Conservation (phyloP, 1,140 invertebrate species). For the Sycophaga agraensis region DNA sequence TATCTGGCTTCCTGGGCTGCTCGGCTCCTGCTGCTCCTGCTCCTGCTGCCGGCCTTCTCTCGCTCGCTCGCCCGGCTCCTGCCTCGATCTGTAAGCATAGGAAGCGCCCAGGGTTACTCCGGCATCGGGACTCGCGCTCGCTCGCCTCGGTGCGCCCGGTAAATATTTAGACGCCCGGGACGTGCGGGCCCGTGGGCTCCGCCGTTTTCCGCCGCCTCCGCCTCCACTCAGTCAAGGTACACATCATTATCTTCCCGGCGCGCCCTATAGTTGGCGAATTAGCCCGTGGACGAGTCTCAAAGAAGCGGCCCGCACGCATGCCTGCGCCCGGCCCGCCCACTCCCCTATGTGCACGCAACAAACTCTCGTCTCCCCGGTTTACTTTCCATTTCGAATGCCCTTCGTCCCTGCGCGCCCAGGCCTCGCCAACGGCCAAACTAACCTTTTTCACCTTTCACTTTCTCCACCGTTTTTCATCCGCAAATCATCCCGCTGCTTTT, state of each 20-base stretch:
- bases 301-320: slow-evolving; percentile 7
- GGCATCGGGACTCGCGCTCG: background rate
- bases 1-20: background rate
- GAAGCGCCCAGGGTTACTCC: too few species aligned
- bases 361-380: too few species aligned
- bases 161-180: background rate
- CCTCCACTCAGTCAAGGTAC: slow-evolving; percentile 20
- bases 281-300: slow-evolving; percentile 14
- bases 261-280: slow-evolving; percentile 1
- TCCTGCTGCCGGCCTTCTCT: too few species aligned
- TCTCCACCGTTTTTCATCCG: too few species aligned
- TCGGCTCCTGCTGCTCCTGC: too few species aligned
- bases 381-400: slow-evolving; percentile 13
- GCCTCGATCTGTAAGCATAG: background rate
- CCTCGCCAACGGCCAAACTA: background rate
- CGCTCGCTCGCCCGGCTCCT: too few species aligned
- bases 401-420: background rate
- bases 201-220: background rate
- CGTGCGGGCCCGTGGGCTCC: slow-evolving; percentile 1
- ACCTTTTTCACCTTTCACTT: too few species aligned
- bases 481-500: too few species aligned
- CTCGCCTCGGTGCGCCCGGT: background rate
- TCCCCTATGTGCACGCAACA: too few species aligned
- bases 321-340: too few species aligned
- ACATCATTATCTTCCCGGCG: slow-evolving; percentile 36